Evolutionary conservation across 2,113 vertebrate species (phyloP).

Genomic region (Oreochromis spilurus): DNA sequence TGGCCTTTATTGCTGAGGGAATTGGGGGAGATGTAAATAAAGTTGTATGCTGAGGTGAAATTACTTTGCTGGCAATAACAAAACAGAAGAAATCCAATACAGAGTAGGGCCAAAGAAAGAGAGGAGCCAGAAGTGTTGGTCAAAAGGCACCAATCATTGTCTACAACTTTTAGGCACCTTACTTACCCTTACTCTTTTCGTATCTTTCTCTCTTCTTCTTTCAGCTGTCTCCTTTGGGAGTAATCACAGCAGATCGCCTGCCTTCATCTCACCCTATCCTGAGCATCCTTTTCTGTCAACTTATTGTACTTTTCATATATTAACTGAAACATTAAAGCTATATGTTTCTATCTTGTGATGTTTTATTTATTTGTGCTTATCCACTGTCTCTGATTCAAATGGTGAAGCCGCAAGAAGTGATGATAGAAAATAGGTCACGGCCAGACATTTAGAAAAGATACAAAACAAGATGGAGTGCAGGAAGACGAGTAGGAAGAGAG

Average conservation of each 20-base stretch:
- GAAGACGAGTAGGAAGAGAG: not conserved
- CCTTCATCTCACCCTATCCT: not conserved
- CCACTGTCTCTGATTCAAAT: not conserved
- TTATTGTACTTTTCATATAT: not conserved
- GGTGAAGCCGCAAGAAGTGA: not conserved
- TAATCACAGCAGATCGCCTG: not conserved
- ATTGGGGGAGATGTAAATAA: slow-evolving; percentile 70
- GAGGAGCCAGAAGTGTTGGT: not conserved
- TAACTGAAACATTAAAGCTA: not conserved
- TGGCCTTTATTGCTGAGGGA: slow-evolving; percentile 63
- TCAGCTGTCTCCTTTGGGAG: not conserved
- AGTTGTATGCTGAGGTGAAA: slow-evolving; percentile 61
- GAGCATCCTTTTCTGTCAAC: not conserved
- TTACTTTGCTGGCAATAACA: slow-evolving; percentile 44
- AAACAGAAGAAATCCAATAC: not conserved
- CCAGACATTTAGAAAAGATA: not conserved
- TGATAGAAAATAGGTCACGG: not conserved
- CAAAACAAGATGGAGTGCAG: not conserved
- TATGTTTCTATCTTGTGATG: not conserved
- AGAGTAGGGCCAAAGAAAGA: not conserved
- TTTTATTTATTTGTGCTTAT: not conserved
- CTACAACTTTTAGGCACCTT: not conserved
- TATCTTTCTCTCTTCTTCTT: not conserved
- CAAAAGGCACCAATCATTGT: slow-evolving; percentile 10
- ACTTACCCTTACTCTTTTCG: not conserved